These are phyloP conservation scores for Eudemis profundana DNA, from an alignment of 2,888 invertebrate species.

Conservation along the genomic window DNA sequence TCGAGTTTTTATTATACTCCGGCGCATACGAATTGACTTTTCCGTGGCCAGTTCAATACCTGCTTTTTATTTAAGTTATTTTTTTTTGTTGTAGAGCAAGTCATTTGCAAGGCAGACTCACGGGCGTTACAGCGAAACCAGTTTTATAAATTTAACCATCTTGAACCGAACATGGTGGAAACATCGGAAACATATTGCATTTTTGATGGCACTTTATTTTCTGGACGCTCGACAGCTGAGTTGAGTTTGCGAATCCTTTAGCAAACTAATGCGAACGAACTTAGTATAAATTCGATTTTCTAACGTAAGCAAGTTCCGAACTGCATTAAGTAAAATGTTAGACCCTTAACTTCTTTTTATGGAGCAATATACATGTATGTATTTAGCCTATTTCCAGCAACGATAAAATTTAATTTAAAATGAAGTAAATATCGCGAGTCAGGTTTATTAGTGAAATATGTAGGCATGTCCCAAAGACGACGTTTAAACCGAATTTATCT, in stretches of 20 bases:
- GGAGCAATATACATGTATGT: too few relatives aligned
- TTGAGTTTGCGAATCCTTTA: not conserved
- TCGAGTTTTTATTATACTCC: constrained; percentile 18
- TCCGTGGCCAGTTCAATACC: constrained; percentile 14
- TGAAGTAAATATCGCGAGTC: too few relatives aligned
- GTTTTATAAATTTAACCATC: constrained; percentile 62
- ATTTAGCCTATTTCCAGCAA: too few relatives aligned
- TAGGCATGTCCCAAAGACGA: not conserved
- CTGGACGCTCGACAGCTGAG: constrained; percentile 4
- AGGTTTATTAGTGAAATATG: too few relatives aligned
- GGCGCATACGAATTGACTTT: constrained; percentile 34
- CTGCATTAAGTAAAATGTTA: too few relatives aligned
- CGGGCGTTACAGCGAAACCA: constrained; percentile 77
- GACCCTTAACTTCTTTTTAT: too few relatives aligned
- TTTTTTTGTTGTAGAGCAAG: constrained; percentile 58
- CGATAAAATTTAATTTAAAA: too few relatives aligned
- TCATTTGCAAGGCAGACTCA: constrained; percentile 73
- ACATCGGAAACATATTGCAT: constrained; percentile 28
- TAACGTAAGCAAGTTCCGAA: not conserved
- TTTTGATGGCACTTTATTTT: constrained; percentile 37
- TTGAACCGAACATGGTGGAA: constrained; percentile 40
- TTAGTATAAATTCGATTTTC: not conserved
- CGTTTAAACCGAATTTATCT: not conserved
- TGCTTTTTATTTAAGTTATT: constrained; percentile 44
- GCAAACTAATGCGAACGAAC: not conserved